phyloP scores from a whole-genome alignment of 2,113 vertebrate species.

The Laticauda colubrina region DNA sequence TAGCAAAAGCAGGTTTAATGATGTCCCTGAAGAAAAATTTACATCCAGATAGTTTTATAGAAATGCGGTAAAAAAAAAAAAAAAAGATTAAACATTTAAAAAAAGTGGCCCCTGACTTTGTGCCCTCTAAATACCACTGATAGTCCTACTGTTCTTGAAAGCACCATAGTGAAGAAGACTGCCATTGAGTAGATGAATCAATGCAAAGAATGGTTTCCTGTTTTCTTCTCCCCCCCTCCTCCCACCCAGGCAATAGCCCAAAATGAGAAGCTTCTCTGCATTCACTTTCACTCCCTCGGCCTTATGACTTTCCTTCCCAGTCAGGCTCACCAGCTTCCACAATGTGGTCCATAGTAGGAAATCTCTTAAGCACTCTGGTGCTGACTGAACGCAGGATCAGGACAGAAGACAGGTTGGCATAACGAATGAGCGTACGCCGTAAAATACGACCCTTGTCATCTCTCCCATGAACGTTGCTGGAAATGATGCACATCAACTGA shows the following conservation, averaged over 20 bases:
- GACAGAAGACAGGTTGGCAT: constrained; percentile 82
- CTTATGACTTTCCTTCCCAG: not conserved
- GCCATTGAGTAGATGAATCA: not conserved
- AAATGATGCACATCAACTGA: constrained; percentile 89
- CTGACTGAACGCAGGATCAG: constrained; percentile 87
- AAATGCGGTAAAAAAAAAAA: not conserved
- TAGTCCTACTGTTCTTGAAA: not conserved
- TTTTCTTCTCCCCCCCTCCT: not conserved
- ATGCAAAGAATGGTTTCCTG: fast-evolving
- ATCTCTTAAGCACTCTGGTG: constrained; percentile 81
- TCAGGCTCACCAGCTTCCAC: constrained; percentile 65
- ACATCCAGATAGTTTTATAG: not conserved
- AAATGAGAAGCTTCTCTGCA: not conserved
- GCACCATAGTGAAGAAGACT: not conserved
- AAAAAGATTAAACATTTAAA: not conserved
- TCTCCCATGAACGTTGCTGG: constrained; percentile 81
- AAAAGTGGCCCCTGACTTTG: not conserved
- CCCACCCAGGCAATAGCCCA: not conserved
- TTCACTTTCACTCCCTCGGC: not conserved
- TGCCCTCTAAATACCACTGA: not conserved
- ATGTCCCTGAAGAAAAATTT: not conserved
- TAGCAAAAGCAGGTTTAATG: not conserved
- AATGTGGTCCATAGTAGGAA: constrained; percentile 82
- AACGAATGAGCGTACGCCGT: constrained; percentile 81
- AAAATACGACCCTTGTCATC: constrained; percentile 84